Evolutionary conservation across 2,113 vertebrate species (phyloP).

Genomic region (Sclerurus mexicanus): DNA sequence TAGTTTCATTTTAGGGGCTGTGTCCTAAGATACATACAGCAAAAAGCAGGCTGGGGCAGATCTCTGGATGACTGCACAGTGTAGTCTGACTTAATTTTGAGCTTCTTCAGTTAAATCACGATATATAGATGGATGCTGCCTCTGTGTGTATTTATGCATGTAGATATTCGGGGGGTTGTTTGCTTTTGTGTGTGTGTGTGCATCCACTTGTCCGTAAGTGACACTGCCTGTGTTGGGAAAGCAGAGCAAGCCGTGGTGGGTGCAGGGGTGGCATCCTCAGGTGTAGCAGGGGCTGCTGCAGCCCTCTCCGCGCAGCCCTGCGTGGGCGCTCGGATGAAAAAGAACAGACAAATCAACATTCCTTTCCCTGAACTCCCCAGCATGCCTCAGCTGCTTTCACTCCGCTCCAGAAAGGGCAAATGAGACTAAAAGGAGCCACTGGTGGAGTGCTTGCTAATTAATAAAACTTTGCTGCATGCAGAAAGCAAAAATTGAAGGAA

Average conservation of each 20-base stretch:
- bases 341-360: slow-evolving; percentile 58
- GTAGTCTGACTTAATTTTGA: neutral
- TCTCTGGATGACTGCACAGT: neutral
- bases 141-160: neutral
- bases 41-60: neutral
- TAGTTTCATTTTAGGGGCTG: neutral
- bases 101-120: neutral
- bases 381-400: slow-evolving; percentile 64
- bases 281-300: neutral
- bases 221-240: neutral
- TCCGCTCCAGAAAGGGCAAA: slow-evolving; percentile 51
- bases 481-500: slow-evolving; percentile 17
- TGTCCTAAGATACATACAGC: neutral
- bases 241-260: neutral
- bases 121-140: neutral
- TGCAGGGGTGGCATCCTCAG: neutral
- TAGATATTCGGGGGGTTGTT: neutral
- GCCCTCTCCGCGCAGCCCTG: neutral
- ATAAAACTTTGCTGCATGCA: slow-evolving; percentile 38
- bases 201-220: neutral
- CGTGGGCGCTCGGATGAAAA: slow-evolving; percentile 29
- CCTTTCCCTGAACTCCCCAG: slow-evolving; percentile 40
- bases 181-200: neutral
- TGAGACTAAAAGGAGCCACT: slow-evolving; percentile 53
- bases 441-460: slow-evolving; percentile 66